Evolutionary conservation across 2,797 vertebrate species (phyloP).

Genomic region (Malacoctenus gilli): DNA sequence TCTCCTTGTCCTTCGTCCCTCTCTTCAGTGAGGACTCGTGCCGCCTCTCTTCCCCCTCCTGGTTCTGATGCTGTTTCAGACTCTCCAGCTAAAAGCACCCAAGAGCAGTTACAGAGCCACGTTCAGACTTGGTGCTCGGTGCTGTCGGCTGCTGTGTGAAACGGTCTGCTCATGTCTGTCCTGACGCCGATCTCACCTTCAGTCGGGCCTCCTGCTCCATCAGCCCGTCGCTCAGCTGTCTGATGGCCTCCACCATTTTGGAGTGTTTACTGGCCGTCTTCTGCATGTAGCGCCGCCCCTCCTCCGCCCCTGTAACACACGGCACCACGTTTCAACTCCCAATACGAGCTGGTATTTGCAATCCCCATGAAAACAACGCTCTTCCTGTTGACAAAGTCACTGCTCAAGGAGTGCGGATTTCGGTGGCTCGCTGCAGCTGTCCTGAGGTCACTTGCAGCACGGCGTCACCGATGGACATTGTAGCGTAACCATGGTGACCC

Average conservation of each 20-base stretch:
- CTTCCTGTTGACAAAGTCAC: too few relatives aligned
- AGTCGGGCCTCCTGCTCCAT: slow-evolving; percentile 84
- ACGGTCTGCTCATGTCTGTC: too few relatives aligned
- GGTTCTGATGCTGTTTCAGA: slow-evolving; percentile 23
- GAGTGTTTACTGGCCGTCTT: slow-evolving; percentile 86
- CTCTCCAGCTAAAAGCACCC: slow-evolving; percentile 53
- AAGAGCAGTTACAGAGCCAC: not conserved
- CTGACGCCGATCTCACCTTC: slow-evolving; percentile 85
- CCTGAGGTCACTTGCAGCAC: too few relatives aligned
- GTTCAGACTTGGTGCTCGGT: too few relatives aligned
- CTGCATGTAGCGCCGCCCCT: slow-evolving; percentile 86
- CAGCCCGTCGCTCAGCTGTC: slow-evolving; percentile 84
- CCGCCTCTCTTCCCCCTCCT: not conserved
- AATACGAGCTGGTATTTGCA: too few relatives aligned
- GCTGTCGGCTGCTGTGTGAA: too few relatives aligned
- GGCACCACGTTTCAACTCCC: too few relatives aligned
- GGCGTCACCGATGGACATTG: too few relatives aligned
- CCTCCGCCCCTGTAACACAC: slow-evolving; percentile 83
- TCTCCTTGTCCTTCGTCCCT: slow-evolving; percentile 1
- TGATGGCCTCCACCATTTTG: slow-evolving; percentile 86
- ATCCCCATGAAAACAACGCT: too few relatives aligned
- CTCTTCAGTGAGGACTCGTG: not conserved
- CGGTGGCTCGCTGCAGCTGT: too few relatives aligned
- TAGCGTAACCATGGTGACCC: too few relatives aligned
- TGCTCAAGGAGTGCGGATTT: too few relatives aligned